phyloP scores from a whole-genome alignment of 2,888 invertebrate species.

The Lasiommata megera region DNA sequence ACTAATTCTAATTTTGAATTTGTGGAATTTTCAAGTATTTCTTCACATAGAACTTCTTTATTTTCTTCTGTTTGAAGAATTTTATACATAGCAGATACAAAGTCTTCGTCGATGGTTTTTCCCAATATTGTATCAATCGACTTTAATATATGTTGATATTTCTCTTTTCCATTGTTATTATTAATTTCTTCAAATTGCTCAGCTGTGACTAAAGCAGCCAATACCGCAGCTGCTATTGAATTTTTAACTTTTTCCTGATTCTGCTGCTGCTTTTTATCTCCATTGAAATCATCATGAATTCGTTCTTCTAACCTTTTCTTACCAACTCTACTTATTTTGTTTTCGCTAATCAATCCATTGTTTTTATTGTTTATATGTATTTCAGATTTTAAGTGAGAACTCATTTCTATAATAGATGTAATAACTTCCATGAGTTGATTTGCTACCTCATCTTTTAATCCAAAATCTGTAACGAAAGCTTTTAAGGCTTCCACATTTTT shows the following conservation, averaged over 20 bases:
- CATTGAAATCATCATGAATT: constrained; percentile 41
- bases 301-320: constrained; percentile 54
- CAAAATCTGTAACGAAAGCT: constrained; percentile 74
- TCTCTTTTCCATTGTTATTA: constrained; percentile 73
- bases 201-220: constrained; percentile 74
- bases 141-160: constrained; percentile 73
- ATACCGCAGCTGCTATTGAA: constrained; percentile 76
- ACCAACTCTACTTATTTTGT: constrained; percentile 53
- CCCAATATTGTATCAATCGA: constrained; percentile 77
- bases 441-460: constrained; percentile 75
- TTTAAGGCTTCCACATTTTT: constrained; percentile 72
- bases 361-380: constrained; percentile 54
- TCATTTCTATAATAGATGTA: constrained; percentile 76
- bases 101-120: constrained; percentile 71
- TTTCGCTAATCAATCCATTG: constrained; percentile 43
- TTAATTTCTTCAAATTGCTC: constrained; percentile 76
- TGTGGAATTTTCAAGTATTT: constrained; percentile 73
- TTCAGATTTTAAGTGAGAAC: constrained; percentile 69
- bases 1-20: constrained; percentile 84
- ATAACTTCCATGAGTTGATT: constrained; percentile 77
- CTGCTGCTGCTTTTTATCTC: constrained; percentile 51
- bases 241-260: constrained; percentile 78
- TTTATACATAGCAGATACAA: constrained; percentile 72
- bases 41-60: constrained; percentile 70
- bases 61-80: constrained; percentile 76